Percentiles rank a stretch among this genome's conserved stretches.
Evolutionary conservation across 2,888 invertebrate genomes (phyloP).

Genomic region (Drosophila sordidapex): DNA sequence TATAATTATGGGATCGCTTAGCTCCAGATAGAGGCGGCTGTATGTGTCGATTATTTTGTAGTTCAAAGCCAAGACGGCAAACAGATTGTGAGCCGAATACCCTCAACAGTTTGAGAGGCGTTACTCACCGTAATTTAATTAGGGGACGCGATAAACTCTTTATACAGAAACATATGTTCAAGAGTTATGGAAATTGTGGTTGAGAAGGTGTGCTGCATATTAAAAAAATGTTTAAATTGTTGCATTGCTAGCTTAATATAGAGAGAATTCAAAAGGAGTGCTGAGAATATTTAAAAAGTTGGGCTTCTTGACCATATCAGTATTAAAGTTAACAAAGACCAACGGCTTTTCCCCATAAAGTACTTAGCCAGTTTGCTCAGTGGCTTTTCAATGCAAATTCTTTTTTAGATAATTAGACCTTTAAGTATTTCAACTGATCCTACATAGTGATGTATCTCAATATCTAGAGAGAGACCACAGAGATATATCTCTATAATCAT

Average conservation of each 20-base stretch:
- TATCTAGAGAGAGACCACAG: neutral
- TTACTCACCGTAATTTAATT: slow-evolving; percentile 45
- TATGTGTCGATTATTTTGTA: neutral
- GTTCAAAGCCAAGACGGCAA: neutral
- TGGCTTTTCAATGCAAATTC: neutral
- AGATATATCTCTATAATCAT: neutral
- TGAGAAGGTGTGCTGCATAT: slow-evolving; percentile 1
- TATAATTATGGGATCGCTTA: slow-evolving; percentile 53
- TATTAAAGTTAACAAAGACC: neutral
- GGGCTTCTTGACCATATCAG: neutral
- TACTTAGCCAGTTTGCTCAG: neutral
- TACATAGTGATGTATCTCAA: neutral
- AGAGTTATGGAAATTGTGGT: neutral
- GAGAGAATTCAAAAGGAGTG: neutral
- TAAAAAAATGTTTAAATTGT: neutral
- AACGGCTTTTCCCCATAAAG: neutral
- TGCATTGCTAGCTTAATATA: no score
- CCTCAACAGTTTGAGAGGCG: slow-evolving; percentile 24
- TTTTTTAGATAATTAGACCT: neutral
- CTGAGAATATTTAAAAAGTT: neutral
- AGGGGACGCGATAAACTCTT: slow-evolving; percentile 4
- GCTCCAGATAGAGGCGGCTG: slow-evolving; percentile 15
- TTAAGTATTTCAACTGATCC: neutral
- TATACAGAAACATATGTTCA: neutral
- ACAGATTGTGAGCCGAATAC: slow-evolving; percentile 17